phyloP scores from a whole-genome alignment of 2,113 vertebrate genomes.

The Furnarius figulus region DNA sequence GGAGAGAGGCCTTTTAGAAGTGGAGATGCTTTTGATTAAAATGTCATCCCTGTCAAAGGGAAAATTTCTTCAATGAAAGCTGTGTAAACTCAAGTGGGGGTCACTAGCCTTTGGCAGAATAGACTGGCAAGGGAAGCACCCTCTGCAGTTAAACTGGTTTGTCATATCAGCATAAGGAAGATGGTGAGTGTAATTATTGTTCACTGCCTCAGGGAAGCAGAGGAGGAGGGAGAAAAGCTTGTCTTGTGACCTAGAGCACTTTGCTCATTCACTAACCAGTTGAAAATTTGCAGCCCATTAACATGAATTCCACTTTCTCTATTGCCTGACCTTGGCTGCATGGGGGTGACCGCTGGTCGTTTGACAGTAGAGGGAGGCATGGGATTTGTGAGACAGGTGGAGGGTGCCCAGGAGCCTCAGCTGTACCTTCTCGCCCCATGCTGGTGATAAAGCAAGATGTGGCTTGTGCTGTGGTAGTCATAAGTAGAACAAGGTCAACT shows the following conservation, averaged over 20 bases:
- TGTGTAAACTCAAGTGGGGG: background rate
- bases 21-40: background rate
- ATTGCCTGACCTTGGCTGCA: background rate
- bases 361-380: rapidly evolving
- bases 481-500: constrained; percentile 56
- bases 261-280: background rate
- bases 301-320: background rate
- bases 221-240: background rate
- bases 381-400: background rate
- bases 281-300: background rate
- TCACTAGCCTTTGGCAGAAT: background rate
- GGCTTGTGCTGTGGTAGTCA: background rate
- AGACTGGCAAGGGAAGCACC: background rate
- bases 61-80: background rate
- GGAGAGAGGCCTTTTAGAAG: background rate
- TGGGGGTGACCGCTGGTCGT: rapidly evolving
- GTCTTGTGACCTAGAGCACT: background rate
- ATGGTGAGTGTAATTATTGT: background rate
- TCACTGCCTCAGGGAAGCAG: background rate
- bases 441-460: background rate
- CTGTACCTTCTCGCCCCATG: background rate
- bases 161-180: background rate
- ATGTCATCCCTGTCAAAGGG: background rate
- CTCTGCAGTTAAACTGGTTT: constrained; percentile 35
- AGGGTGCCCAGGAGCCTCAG: background rate